A percentile compares a stretch with the other conserved stretches of the same genome.
phyloP scores from a whole-genome alignment of 2,113 vertebrate species.

The Symphodus melops region DNA sequence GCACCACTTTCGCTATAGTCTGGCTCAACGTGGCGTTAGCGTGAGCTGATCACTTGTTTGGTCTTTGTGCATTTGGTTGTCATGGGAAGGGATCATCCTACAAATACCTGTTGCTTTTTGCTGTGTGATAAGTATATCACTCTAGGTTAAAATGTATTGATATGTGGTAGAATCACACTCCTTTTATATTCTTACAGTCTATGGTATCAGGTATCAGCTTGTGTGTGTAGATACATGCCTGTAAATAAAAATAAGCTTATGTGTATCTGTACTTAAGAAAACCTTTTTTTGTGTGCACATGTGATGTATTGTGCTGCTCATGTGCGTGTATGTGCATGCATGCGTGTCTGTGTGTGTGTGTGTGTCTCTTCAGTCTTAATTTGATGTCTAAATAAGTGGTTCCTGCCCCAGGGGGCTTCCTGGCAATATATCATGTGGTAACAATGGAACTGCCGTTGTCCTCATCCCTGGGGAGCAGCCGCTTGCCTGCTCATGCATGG shows the following conservation, averaged over 20 bases:
- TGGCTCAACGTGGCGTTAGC: too few species aligned
- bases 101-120: too few species aligned
- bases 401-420: constrained; percentile 65
- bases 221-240: neutral
- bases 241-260: constrained; percentile 38
- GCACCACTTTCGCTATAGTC: too few species aligned
- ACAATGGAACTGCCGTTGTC: constrained; percentile 70
- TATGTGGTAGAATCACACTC: too few species aligned
- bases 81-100: too few species aligned
- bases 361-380: constrained; percentile 73
- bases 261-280: constrained; percentile 2
- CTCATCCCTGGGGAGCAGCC: constrained; percentile 65
- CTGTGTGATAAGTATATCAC: too few species aligned
- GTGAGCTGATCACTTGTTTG: too few species aligned
- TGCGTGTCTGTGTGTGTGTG: constrained; percentile 42
- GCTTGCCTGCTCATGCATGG: constrained; percentile 67
- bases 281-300: too few species aligned
- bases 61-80: too few species aligned
- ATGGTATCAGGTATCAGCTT: neutral
- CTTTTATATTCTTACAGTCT: too few species aligned
- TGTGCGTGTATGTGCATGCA: neutral
- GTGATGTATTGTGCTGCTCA: neutral
- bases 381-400: constrained; percentile 83
- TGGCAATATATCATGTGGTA: constrained; percentile 74
- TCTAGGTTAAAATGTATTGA: too few species aligned